A percentile compares a stretch with the other conserved stretches of the same genome.
Conservation (phyloP, 2,797 vertebrate species). For the Aotus griseimembra region DNA sequence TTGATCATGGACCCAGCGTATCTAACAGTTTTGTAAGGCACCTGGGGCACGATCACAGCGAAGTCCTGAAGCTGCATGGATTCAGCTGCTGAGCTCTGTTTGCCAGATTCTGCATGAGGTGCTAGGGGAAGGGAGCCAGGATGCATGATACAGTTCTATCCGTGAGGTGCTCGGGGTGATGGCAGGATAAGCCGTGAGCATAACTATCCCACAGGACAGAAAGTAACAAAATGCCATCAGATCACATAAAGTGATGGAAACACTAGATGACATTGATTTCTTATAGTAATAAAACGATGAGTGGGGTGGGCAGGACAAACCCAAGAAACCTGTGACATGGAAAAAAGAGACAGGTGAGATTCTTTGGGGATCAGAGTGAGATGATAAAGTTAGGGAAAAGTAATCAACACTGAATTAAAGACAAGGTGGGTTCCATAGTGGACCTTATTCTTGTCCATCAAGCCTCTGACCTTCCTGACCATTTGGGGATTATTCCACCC, state of each 20-base stretch:
- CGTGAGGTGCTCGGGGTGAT: not conserved
- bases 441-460: not conserved
- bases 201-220: not conserved
- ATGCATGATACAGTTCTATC: fast-evolving
- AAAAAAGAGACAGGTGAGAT: not conserved
- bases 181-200: not conserved
- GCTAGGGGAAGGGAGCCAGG: not conserved
- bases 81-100: not conserved
- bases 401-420: not conserved
- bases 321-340: not conserved
- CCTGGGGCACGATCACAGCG: not conserved
- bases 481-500: not conserved
- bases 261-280: not conserved
- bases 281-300: not conserved
- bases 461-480: not conserved
- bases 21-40: not conserved
- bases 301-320: not conserved
- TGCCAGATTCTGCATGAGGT: not conserved
- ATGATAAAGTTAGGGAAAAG: not conserved
- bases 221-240: not conserved
- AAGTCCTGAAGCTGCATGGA: not conserved
- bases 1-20: not conserved
- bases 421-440: not conserved
- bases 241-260: not conserved
- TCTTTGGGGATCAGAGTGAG: not conserved